These are phyloP conservation scores for Mayetiola destructor DNA, from an alignment of 2,888 invertebrate species.

Conservation along the genomic window DNA sequence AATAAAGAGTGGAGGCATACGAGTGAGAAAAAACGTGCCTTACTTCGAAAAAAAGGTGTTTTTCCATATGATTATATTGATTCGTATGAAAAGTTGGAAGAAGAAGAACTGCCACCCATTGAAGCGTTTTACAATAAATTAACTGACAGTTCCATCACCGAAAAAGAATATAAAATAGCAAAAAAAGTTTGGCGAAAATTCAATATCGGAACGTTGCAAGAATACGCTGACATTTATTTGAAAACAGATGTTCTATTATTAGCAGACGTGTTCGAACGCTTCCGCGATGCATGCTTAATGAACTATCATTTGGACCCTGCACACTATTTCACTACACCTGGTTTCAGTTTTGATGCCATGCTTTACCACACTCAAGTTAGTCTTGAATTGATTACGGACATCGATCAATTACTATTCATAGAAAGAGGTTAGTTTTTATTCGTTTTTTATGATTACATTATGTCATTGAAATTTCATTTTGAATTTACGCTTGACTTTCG, in stretches of 20 bases:
- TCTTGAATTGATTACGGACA: background rate
- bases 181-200: slow-evolving; percentile 23
- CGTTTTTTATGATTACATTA: too few relatives aligned
- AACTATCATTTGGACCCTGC: background rate
- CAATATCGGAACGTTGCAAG: slow-evolving; percentile 20
- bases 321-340: background rate
- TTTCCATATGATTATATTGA: slow-evolving; percentile 26
- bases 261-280: slow-evolving; percentile 25
- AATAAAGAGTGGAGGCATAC: background rate
- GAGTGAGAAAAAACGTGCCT: background rate
- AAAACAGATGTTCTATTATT: slow-evolving; percentile 19
- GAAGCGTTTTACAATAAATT: slow-evolving; percentile 21
- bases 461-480: too few relatives aligned
- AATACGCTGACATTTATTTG: slow-evolving; percentile 26
- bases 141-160: slow-evolving; percentile 12
- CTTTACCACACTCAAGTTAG: background rate
- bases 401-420: slow-evolving; percentile 22
- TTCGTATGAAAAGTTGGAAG: slow-evolving; percentile 19
- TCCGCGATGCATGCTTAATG: background rate
- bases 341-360: background rate
- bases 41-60: slow-evolving; percentile 22
- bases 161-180: slow-evolving; percentile 21
- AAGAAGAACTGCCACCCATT: slow-evolving; percentile 18
- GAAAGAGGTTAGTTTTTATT: slow-evolving; percentile 23
- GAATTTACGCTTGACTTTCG: too few relatives aligned